A percentile compares a stretch with the other conserved stretches of the same genome.
These are phyloP conservation scores for Anseranas semipalmata DNA, from an alignment of 2,113 vertebrate genomes.

Conservation along the genomic window DNA sequence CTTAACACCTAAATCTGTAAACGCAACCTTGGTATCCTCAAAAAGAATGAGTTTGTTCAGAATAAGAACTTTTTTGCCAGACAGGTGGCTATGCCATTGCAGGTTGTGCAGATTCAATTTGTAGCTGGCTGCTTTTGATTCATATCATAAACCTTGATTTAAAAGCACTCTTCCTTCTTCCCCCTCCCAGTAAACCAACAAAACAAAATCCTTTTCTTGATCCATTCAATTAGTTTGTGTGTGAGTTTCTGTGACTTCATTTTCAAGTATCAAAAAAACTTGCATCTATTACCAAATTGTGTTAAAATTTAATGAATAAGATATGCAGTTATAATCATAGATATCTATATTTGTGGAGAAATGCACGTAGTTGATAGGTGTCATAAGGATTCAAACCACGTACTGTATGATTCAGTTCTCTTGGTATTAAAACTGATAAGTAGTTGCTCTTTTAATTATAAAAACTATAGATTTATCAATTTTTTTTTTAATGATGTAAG, in stretches of 20 bases:
- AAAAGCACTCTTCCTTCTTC: neutral
- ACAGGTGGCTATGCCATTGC: neutral
- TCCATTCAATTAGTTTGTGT: neutral
- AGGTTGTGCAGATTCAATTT: neutral
- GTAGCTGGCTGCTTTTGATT: neutral
- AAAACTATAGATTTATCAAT: neutral
- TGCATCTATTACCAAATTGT: neutral
- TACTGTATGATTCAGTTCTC: neutral
- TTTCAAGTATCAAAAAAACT: neutral
- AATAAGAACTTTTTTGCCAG: neutral
- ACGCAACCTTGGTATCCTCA: neutral
- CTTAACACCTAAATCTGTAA: neutral
- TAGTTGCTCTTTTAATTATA: neutral
- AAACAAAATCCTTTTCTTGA: neutral
- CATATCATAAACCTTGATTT: neutral
- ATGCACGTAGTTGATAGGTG: neutral
- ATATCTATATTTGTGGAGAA: neutral
- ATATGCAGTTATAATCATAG: neutral
- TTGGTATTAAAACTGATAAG: neutral
- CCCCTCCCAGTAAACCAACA: neutral
- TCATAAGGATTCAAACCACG: neutral
- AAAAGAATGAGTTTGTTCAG: neutral
- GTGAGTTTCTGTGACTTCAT: neutral
- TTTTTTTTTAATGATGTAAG: neutral
- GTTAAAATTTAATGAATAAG: neutral